Conservation (phyloP, 2,113 vertebrate genomes). For the Fulmarus glacialis region DNA sequence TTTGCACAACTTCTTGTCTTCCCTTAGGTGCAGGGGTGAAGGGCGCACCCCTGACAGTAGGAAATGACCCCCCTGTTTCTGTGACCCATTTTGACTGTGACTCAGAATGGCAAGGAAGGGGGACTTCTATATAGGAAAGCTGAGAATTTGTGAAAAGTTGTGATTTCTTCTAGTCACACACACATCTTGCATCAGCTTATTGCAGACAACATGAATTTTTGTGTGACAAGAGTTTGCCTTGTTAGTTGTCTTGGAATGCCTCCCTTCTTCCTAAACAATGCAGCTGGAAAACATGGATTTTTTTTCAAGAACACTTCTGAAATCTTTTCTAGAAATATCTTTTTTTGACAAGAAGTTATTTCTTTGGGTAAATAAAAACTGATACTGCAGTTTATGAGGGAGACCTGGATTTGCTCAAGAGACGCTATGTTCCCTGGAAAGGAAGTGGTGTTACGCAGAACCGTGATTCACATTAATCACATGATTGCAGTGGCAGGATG, state of each 20-base stretch:
- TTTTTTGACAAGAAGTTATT: neutral
- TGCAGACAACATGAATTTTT: neutral
- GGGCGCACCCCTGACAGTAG: neutral
- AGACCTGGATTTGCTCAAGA: neutral
- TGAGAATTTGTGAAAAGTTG: neutral
- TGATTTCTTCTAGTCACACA: neutral
- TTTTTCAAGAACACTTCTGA: neutral
- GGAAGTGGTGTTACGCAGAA: constrained; percentile 23
- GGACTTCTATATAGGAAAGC: neutral
- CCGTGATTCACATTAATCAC: neutral
- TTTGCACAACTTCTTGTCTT: neutral
- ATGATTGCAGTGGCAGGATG: constrained; percentile 23
- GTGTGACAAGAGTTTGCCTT: neutral
- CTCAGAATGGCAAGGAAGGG: neutral
- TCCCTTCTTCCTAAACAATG: neutral
- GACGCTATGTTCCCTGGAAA: neutral
- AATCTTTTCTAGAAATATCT: neutral
- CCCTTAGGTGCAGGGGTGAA: neutral
- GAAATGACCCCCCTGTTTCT: neutral
- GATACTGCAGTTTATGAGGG: neutral
- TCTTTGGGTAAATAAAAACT: neutral
- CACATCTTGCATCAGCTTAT: neutral
- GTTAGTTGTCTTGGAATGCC: neutral
- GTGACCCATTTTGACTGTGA: neutral
- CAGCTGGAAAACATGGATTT: neutral